Evolutionary conservation across 2,797 vertebrate species (phyloP), one percentile per base, ranked within the genome.

Genomic region (Acanthornis magna): DNA sequence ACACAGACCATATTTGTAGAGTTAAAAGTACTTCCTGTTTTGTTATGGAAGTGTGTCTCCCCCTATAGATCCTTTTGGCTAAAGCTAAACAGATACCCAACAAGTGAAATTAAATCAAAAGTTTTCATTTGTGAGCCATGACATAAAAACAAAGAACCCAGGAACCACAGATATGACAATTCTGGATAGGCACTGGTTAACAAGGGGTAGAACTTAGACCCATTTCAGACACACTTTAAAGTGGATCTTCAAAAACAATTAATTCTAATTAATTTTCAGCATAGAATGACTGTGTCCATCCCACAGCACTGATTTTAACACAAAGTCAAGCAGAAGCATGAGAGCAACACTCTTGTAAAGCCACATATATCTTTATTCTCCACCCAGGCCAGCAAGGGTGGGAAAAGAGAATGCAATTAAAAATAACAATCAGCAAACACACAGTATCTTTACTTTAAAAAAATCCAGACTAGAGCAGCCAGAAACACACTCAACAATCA

Each of bases 351-450:
- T 85, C 17, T 66, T 71, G 54, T 81, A 91, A 81, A 95, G 94
- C 82, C 60, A 92, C 5, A 3, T 73, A 60, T 14, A 48, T 93
- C 61, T 96, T 96, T 96, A 96, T 91, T 94, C 78, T 93, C 94
- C 95, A 92, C 26, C 91, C 93, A 92, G 89, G 89, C 93, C 84
- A 96, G 95, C 93, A 88, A 97, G 84, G 91, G 85, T 62, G 85
- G 92, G 38, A 85, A 86, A 85, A 86, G 22, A 62, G 83, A 94
- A 94, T 57, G 80, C 75, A 94, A 89, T 90, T 86, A 91, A 96
- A 95, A 93, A 67, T 74, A 91, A 84, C 50, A 84, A 88, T 89
- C 74, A 86, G 90, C 80, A 91, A 90, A 95, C 45, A 76, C 45
- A 70, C 38, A 29, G 22, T 61, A 62, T 54, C 60, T 82, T 93